Percentiles rank a stretch among this genome's conserved stretches.
Evolutionary conservation across 1,140 invertebrate species (phyloP).

Genomic region (Neodiprion virginianus): DNA sequence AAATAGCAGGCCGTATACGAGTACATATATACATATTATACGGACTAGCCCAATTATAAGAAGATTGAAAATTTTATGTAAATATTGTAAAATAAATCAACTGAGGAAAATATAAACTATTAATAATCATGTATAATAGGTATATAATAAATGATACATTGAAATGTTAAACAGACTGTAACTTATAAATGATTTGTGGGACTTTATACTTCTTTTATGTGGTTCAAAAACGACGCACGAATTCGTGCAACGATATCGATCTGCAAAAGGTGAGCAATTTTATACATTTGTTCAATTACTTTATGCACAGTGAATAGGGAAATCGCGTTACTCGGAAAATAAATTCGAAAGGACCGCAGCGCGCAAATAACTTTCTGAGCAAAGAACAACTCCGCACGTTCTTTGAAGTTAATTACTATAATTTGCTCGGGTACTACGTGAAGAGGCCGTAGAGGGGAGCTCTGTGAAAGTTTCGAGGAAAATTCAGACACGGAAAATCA

Average conservation of each 20-base stretch:
- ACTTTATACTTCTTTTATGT: neutral
- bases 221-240: neutral
- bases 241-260: no score
- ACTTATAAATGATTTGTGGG: neutral
- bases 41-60: no score
- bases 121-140: neutral
- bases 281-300: no score
- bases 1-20: no score
- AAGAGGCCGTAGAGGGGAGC: neutral
- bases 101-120: neutral
- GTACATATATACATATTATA: no score
- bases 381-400: neutral
- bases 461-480: neutral
- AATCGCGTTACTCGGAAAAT: no score
- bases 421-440: neutral
- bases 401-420: neutral
- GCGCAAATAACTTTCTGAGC: neutral
- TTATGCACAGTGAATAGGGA: no score
- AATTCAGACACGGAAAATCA: neutral
- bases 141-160: neutral
- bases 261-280: no score
- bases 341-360: neutral
- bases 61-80: constrained; percentile 32
- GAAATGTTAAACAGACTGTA: neutral
- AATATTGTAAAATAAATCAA: constrained; percentile 51